These are phyloP conservation scores for Nomada ruficornis DNA, from an alignment of 2,888 invertebrate genomes.

Conservation along the genomic window DNA sequence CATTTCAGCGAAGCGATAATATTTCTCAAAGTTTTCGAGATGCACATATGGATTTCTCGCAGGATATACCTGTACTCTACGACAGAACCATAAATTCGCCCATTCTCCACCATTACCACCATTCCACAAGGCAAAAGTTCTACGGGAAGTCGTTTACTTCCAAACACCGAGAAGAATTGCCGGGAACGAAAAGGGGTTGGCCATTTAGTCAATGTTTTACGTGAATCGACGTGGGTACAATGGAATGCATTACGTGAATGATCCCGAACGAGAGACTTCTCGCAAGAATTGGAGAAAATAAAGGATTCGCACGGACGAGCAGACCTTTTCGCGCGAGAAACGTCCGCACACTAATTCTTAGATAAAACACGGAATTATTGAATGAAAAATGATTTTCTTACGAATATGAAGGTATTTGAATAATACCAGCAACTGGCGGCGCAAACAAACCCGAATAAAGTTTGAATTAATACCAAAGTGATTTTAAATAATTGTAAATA, in stretches of 20 bases:
- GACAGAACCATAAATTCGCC: not conserved
- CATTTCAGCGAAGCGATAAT: too few species aligned
- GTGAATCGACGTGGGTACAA: slow-evolving; percentile 16
- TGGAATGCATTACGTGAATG: slow-evolving; percentile 11
- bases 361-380: too few species aligned
- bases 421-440: too few species aligned
- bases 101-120: not conserved
- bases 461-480: too few species aligned
- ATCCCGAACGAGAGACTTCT: slow-evolving; percentile 3
- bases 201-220: slow-evolving; percentile 1
- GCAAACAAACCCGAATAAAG: too few species aligned
- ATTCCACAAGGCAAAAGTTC: not conserved
- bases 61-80: too few species aligned
- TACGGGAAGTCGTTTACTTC: slow-evolving; percentile 3
- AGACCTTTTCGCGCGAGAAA: not conserved
- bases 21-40: too few species aligned
- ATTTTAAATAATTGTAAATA: too few species aligned
- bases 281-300: slow-evolving; percentile 11
- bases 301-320: slow-evolving; percentile 10
- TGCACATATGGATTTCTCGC: too few species aligned
- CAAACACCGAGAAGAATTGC: slow-evolving; percentile 9
- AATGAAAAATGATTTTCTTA: too few species aligned
- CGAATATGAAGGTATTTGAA: too few species aligned
- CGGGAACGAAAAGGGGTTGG: slow-evolving; percentile 5
- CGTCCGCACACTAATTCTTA: too few species aligned